Conservation (phyloP, 2,888 invertebrate species). For the Campopleginae sp. region DNA sequence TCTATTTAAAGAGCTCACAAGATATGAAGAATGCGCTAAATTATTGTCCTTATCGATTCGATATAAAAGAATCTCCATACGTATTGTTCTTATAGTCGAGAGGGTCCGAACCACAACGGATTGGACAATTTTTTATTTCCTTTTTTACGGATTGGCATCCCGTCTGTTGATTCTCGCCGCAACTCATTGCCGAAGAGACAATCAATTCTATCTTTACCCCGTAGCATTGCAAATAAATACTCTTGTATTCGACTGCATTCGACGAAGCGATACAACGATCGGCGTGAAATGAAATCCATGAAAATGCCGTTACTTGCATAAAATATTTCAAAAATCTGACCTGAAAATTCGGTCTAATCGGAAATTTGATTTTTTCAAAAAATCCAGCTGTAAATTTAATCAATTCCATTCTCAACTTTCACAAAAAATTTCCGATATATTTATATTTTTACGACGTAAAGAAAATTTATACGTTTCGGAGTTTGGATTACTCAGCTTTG, state of each 20-base stretch:
- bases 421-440: neutral
- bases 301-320: neutral
- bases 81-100: conserved; percentile 41
- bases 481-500: conserved; percentile 5
- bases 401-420: neutral
- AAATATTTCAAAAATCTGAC: neutral
- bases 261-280: neutral
- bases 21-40: neutral
- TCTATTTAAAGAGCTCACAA: neutral
- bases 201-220: conserved; percentile 12
- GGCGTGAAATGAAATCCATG: neutral
- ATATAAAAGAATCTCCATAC: neutral
- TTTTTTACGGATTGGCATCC: conserved; percentile 44
- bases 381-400: neutral
- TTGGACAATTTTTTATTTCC: conserved; percentile 57
- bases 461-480: neutral
- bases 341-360: neutral
- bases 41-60: neutral
- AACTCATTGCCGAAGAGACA: conserved; percentile 24
- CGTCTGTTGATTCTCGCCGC: conserved; percentile 27
- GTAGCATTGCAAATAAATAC: neutral
- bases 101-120: conserved; percentile 57
- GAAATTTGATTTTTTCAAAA: neutral
- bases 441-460: neutral
- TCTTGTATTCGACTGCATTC: neutral